These are phyloP conservation scores for Parnassius apollo DNA, from an alignment of 2,888 invertebrate species.

Conservation along the genomic window DNA sequence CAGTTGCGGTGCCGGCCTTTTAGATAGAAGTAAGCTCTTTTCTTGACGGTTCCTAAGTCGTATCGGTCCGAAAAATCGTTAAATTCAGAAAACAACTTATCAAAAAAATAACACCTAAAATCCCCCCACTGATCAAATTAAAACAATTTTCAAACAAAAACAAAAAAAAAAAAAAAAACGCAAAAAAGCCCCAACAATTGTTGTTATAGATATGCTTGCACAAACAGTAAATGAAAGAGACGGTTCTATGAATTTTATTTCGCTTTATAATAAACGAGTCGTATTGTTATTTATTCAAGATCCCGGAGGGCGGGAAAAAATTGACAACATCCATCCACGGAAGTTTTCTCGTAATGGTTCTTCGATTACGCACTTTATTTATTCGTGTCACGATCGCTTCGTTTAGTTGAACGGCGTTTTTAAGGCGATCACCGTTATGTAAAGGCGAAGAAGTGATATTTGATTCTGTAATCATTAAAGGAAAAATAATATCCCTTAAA, in stretches of 20 bases:
- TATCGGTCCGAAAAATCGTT: too few relatives aligned
- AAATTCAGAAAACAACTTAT: too few relatives aligned
- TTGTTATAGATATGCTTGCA: neutral
- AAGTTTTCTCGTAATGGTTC: constrained; percentile 19
- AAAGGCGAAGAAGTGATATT: neutral
- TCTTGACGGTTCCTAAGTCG: too few relatives aligned
- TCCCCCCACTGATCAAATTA: too few relatives aligned
- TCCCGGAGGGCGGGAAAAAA: constrained; percentile 15
- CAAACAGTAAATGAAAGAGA: neutral
- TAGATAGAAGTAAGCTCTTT: too few relatives aligned
- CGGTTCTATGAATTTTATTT: neutral
- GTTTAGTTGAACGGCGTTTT: constrained; percentile 16
- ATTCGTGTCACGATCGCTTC: constrained; percentile 22
- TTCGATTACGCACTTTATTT: constrained; percentile 20
- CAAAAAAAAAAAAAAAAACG: too few relatives aligned
- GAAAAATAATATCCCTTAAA: too few relatives aligned
- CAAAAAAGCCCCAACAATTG: too few relatives aligned
- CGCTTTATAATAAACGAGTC: neutral
- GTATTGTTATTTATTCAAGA: constrained; percentile 6
- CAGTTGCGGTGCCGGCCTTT: too few relatives aligned
- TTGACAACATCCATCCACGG: constrained; percentile 16
- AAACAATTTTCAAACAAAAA: too few relatives aligned
- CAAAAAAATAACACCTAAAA: too few relatives aligned
- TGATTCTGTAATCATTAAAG: too few relatives aligned
- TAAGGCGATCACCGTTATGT: constrained; percentile 15